Evolutionary conservation across 2,797 vertebrate species (phyloP).

Genomic region (Sebastes diploproa): DNA sequence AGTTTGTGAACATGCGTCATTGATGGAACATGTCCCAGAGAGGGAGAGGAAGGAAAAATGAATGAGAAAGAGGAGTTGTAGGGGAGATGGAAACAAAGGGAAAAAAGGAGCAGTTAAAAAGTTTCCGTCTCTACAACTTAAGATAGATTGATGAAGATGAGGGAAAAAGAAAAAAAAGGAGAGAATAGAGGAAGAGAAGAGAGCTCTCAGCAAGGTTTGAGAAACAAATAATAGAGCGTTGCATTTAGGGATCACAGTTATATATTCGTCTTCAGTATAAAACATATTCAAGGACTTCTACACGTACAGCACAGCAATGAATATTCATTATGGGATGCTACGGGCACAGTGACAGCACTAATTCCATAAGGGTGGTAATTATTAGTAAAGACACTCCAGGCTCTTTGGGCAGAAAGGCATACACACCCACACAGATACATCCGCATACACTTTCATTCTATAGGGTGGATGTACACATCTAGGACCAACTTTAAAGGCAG

Average conservation of each 20-base stretch:
- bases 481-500: background rate
- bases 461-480: background rate
- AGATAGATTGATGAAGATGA: background rate
- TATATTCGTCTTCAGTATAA: background rate
- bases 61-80: background rate
- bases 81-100: background rate
- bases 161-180: background rate
- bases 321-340: conserved; percentile 21
- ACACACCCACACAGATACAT: background rate
- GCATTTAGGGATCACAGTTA: background rate
- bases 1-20: conserved; percentile 22
- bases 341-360: background rate
- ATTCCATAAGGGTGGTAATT: conserved; percentile 9
- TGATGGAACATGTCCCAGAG: conserved; percentile 8
- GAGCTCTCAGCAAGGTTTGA: background rate
- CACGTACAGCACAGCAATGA: background rate
- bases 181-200: background rate
- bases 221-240: background rate
- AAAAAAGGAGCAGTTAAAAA: background rate
- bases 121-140: background rate
- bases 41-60: background rate
- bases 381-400: background rate
- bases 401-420: background rate
- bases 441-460: background rate
- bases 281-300: background rate